These are phyloP conservation scores for Tortricodes alternella DNA, from an alignment of 2,888 invertebrate species.

Conservation along the genomic window DNA sequence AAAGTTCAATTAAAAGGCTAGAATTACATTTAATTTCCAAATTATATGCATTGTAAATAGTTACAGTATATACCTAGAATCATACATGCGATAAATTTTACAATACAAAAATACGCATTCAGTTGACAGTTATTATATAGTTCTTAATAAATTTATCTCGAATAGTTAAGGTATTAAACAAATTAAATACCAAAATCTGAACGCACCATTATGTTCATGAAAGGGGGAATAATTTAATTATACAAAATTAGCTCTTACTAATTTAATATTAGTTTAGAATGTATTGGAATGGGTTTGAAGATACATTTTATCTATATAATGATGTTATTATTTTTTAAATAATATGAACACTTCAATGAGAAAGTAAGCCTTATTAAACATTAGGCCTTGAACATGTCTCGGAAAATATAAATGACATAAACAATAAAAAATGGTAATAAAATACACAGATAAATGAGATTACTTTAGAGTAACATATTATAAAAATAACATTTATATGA, in stretches of 20 bases:
- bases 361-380: conserved; percentile 36
- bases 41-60: conserved; percentile 57
- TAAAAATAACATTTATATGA: conserved; percentile 37
- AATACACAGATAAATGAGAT: conserved; percentile 61
- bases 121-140: conserved; percentile 39
- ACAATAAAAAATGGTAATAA: conserved; percentile 40
- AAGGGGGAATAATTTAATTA: conserved; percentile 10
- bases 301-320: conserved; percentile 34
- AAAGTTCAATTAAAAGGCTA: conserved; percentile 54
- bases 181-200: conserved; percentile 2
- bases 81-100: conserved; percentile 73
- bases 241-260: conserved; percentile 26
- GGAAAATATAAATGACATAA: conserved; percentile 31
- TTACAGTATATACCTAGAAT: conserved; percentile 67
- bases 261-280: conserved; percentile 29
- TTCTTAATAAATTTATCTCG: conserved; percentile 9
- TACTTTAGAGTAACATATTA: conserved; percentile 54
- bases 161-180: neutral
- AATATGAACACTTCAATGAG: conserved; percentile 65
- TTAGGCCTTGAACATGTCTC: conserved; percentile 17
- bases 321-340: conserved; percentile 33
- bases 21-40: conserved; percentile 74
- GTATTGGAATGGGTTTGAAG: conserved; percentile 58
- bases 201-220: conserved; percentile 6
- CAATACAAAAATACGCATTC: conserved; percentile 74